phyloP scores from a whole-genome alignment of 2,888 invertebrate species.

The Agrochola macilenta region DNA sequence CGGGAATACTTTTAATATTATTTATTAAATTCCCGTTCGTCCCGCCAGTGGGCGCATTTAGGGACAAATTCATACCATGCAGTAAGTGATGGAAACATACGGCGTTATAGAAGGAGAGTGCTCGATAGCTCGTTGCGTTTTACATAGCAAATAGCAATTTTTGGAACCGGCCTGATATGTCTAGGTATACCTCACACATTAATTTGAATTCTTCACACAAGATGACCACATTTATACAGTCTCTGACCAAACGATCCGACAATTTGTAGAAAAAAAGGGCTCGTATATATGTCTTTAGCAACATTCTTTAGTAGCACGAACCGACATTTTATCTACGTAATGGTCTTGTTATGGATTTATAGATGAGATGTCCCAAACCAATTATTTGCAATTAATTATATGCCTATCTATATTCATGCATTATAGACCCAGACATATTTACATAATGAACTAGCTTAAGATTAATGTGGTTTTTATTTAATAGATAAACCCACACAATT shows the following conservation, averaged over 20 bases:
- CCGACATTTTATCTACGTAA: not conserved
- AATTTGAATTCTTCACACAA: not conserved
- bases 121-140: not conserved
- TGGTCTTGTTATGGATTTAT: not conserved
- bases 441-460: conserved; percentile 48
- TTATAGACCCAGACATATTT: conserved; percentile 42
- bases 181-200: not conserved
- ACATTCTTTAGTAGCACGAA: not conserved
- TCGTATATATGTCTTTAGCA: not conserved
- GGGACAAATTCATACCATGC: not conserved
- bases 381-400: conserved; percentile 56
- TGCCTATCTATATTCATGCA: conserved; percentile 35
- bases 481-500: conserved; percentile 29
- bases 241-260: not conserved
- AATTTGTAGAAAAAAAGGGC: not conserved
- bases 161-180: not conserved
- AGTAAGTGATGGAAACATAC: conserved; percentile 7
- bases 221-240: not conserved
- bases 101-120: not conserved
- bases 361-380: conserved; percentile 15
- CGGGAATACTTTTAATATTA: no score
- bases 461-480: conserved; percentile 42
- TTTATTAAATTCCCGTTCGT: no score
- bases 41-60: no score
- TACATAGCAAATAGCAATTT: not conserved